phyloP scores from a whole-genome alignment of 2,888 invertebrate genomes.

The Emmelina monodactyla region DNA sequence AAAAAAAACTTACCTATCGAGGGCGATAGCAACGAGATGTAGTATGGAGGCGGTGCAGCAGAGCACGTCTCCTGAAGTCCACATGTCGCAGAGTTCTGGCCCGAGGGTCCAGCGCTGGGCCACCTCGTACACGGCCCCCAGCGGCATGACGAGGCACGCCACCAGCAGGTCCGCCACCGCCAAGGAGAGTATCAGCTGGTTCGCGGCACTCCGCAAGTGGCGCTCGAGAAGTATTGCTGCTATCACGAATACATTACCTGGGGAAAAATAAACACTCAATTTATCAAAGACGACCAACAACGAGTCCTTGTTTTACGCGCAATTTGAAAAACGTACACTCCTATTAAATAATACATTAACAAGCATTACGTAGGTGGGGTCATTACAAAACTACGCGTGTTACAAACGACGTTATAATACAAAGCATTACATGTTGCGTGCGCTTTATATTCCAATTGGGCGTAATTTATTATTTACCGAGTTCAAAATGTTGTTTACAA shows the following conservation, averaged over 20 bases:
- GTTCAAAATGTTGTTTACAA: too few relatives aligned
- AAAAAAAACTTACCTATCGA: conserved; percentile 71
- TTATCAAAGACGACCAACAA: too few relatives aligned
- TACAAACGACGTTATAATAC: too few relatives aligned
- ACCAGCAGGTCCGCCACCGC: conserved; percentile 93
- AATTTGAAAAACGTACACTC: too few relatives aligned
- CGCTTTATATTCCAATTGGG: too few relatives aligned
- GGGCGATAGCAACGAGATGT: conserved; percentile 82
- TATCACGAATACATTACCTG: conserved; percentile 95
- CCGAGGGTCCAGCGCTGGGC: conserved; percentile 85
- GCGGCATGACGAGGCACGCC: conserved; percentile 81
- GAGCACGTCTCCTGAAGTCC: conserved; percentile 91
- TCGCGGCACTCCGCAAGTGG: conserved; percentile 86
- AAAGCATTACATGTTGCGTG: too few relatives aligned
- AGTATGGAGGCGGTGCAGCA: conserved; percentile 88
- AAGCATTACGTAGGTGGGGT: too few relatives aligned
- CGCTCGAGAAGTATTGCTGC: conserved; percentile 89
- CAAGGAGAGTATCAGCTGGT: conserved; percentile 88
- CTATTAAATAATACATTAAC: too few relatives aligned
- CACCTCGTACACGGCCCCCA: conserved; percentile 80
- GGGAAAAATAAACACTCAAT: not conserved
- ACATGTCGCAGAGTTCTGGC: conserved; percentile 90
- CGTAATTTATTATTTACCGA: too few relatives aligned
- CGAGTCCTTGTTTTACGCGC: too few relatives aligned
- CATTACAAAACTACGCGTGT: too few relatives aligned